phyloP scores from a whole-genome alignment of 2,797 vertebrate genomes.

The Enteromius radiatus region DNA sequence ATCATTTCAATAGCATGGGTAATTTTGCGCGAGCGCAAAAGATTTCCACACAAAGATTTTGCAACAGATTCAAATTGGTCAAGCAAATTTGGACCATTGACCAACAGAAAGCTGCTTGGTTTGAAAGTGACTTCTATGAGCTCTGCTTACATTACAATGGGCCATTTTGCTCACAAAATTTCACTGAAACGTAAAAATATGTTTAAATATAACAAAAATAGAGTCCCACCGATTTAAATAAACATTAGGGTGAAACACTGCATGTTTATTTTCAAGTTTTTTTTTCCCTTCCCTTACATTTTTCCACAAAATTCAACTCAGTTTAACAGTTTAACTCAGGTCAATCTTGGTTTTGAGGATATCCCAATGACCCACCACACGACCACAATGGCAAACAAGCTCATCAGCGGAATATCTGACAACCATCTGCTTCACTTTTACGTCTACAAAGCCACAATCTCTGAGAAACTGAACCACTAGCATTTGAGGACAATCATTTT shows the following conservation, averaged over 20 bases:
- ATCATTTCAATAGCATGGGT: not conserved
- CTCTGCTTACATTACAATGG: not conserved
- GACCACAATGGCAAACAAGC: conserved; percentile 32
- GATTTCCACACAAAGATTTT: not conserved
- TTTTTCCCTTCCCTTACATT: not conserved
- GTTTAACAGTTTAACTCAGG: conserved; percentile 18
- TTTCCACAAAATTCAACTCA: conserved; percentile 13
- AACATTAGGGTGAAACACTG: not conserved
- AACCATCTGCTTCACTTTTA: conserved; percentile 47
- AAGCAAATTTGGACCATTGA: accelerated
- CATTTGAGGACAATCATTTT: not conserved
- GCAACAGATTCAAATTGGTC: not conserved
- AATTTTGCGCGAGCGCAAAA: not conserved
- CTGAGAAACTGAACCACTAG: not conserved
- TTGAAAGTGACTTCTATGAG: not conserved
- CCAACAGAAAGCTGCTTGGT: not conserved
- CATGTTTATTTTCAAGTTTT: not conserved
- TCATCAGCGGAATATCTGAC: conserved; percentile 27
- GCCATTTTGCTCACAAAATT: not conserved
- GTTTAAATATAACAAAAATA: not conserved
- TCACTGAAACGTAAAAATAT: not conserved
- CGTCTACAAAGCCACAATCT: conserved; percentile 11
- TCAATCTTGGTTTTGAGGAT: conserved; percentile 47
- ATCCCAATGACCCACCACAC: conserved; percentile 33
- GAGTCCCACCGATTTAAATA: not conserved